phyloP scores from a whole-genome alignment of 2,113 vertebrate species.

The Pterocles gutturalis region DNA sequence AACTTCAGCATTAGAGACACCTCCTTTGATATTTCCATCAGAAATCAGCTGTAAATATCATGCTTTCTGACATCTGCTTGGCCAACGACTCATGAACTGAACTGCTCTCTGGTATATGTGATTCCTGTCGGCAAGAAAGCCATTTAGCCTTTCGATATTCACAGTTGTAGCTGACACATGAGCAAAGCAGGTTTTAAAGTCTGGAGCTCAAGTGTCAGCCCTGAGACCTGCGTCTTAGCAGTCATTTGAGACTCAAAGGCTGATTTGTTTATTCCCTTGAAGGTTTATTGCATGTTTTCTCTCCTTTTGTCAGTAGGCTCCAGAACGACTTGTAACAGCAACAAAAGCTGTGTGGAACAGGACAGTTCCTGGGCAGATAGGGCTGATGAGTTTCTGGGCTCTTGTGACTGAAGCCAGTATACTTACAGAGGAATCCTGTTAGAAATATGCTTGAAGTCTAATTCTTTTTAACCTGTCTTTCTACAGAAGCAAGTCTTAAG shows the following conservation, averaged over 20 bases:
- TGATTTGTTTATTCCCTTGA: slow-evolving; percentile 53
- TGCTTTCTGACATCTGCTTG: slow-evolving; percentile 32
- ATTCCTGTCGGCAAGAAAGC: not conserved
- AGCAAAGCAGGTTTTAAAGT: slow-evolving; percentile 37
- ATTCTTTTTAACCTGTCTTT: slow-evolving; percentile 5
- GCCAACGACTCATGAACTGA: slow-evolving; percentile 13
- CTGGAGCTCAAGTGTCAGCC: slow-evolving; percentile 53
- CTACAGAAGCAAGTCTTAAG: not conserved
- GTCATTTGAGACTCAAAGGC: not conserved
- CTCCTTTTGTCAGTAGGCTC: not conserved
- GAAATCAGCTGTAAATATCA: slow-evolving; percentile 21
- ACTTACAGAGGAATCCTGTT: slow-evolving; percentile 20
- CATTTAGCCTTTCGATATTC: not conserved
- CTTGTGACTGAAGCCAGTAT: not conserved
- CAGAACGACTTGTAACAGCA: not conserved
- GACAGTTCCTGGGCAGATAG: not conserved
- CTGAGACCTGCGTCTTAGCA: slow-evolving; percentile 29
- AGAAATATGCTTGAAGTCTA: slow-evolving; percentile 25
- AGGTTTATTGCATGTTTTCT: slow-evolving; percentile 29
- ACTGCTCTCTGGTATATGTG: not conserved
- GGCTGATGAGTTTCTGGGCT: not conserved
- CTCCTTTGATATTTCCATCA: slow-evolving; percentile 50
- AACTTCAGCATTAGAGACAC: not conserved
- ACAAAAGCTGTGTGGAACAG: not conserved
- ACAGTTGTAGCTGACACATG: not conserved